phyloP scores from a whole-genome alignment of 2,113 vertebrate species.

The Pseudorectes ferrugineus region DNA sequence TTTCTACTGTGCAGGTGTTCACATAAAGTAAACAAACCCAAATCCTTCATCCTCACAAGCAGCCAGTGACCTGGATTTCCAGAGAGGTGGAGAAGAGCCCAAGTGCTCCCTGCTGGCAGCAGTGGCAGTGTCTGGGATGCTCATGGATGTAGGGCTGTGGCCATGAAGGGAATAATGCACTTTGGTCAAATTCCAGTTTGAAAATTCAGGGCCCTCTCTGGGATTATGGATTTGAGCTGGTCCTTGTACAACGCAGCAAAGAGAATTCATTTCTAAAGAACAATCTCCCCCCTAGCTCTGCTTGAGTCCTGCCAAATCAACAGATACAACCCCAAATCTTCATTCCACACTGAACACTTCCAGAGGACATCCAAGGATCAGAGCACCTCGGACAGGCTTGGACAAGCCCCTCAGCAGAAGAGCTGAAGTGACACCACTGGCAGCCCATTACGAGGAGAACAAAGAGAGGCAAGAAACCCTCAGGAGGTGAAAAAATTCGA shows the following conservation, averaged over 20 bases:
- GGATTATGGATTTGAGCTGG: not conserved
- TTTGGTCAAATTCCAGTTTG: not conserved
- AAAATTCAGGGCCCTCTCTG: not conserved
- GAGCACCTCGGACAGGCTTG: not conserved
- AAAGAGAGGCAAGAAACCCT: not conserved
- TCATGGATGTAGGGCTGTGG: not conserved
- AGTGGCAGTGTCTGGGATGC: not conserved
- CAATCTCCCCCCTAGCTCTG: not conserved
- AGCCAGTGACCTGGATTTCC: not conserved
- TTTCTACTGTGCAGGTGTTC: not conserved
- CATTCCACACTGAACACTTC: not conserved
- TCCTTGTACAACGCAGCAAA: not conserved
- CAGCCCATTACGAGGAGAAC: not conserved
- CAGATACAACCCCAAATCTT: not conserved
- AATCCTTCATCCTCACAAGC: not conserved
- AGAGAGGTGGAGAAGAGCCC: not conserved
- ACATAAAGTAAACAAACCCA: not conserved
- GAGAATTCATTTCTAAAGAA: not conserved
- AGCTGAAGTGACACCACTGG: not conserved
- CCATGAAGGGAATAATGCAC: not conserved
- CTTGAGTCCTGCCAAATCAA: not conserved
- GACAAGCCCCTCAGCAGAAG: not conserved
- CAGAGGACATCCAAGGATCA: not conserved
- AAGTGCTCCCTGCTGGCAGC: not conserved
- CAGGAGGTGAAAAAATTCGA: not conserved